Percentiles rank a stretch among this genome's conserved stretches.
Conservation (phyloP, 2,113 vertebrate species). For the Ardeotis arabs region DNA sequence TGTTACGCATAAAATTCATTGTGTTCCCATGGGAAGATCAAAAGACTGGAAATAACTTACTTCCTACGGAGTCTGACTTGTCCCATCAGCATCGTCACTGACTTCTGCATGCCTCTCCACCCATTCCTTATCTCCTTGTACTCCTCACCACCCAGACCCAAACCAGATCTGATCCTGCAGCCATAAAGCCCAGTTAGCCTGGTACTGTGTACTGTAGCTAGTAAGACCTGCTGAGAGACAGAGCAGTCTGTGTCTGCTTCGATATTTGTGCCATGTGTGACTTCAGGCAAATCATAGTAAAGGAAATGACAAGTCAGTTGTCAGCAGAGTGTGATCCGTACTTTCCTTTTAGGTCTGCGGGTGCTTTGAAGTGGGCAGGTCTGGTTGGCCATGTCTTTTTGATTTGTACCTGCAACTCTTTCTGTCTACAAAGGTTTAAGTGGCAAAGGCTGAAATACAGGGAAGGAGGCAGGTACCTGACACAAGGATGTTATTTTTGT, state of each 20-base stretch:
- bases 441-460: background rate
- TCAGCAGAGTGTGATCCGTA: background rate
- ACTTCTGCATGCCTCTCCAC: background rate
- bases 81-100: background rate
- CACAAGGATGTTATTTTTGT: background rate
- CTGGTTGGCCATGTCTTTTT: background rate
- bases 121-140: background rate
- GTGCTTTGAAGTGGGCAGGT: background rate
- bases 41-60: background rate
- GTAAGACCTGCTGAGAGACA: background rate
- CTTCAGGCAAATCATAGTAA: background rate
- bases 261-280: background rate
- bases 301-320: background rate
- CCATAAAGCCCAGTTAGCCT: background rate
- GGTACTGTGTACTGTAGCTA: background rate
- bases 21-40: background rate
- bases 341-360: background rate
- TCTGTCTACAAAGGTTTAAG: background rate
- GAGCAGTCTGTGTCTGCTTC: background rate
- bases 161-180: background rate
- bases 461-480: background rate
- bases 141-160: background rate
- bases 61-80: background rate
- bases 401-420: background rate
- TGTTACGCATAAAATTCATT: background rate